Evolutionary conservation across 2,888 invertebrate genomes (phyloP).

Genomic region (Escarpia spicata): DNA sequence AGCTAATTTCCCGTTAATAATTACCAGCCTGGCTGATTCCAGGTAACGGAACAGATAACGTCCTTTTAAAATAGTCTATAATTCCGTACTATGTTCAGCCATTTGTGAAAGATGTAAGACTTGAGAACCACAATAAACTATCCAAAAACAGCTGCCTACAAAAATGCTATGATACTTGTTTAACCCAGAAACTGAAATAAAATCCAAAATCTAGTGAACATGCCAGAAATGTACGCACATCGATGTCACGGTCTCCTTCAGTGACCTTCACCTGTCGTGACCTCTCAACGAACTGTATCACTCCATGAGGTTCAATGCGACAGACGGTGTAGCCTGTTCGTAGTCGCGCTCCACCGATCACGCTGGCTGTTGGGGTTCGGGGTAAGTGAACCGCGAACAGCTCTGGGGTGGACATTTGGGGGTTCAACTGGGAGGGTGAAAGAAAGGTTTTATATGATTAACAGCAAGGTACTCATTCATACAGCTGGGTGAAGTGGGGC

Average conservation of each 20-base stretch:
- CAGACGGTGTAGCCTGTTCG: slow-evolving; percentile 43
- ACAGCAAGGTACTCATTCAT: neutral
- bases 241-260: slow-evolving; percentile 45
- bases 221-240: neutral
- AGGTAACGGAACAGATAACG: too few species aligned
- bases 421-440: slow-evolving; percentile 26
- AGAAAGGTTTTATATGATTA: neutral
- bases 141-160: neutral
- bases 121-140: neutral
- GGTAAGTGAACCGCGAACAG: slow-evolving; percentile 56
- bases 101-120: too few species aligned
- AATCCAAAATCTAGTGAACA: neutral
- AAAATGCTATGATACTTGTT: neutral
- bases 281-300: slow-evolving; percentile 54
- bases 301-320: slow-evolving; percentile 57
- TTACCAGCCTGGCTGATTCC: too few species aligned
- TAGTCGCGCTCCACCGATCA: slow-evolving; percentile 54
- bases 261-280: slow-evolving; percentile 50
- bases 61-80: too few species aligned
- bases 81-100: too few species aligned
- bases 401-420: slow-evolving; percentile 38
- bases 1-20: too few species aligned
- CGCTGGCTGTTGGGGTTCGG: slow-evolving; percentile 46
- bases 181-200: neutral
- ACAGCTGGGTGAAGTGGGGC: too few species aligned